phyloP scores from a whole-genome alignment of 2,888 invertebrate species.

The Trichogramma dendrolimi region DNA sequence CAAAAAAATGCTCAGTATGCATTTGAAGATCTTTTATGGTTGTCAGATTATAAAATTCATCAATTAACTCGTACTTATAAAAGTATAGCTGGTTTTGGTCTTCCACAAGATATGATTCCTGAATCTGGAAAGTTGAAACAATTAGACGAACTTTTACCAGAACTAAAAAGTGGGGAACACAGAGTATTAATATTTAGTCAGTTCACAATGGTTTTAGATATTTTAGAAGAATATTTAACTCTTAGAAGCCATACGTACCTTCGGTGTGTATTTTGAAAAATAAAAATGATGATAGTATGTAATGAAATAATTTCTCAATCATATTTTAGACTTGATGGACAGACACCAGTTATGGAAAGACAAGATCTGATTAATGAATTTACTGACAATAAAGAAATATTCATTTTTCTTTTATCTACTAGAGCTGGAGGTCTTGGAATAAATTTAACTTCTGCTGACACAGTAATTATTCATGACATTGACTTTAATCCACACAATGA shows the following conservation, averaged over 20 bases:
- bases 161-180: conserved; percentile 69
- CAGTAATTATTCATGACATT: conserved; percentile 93
- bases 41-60: conserved; percentile 91
- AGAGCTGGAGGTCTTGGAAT: conserved; percentile 94
- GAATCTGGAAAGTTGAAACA: conserved; percentile 83
- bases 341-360: conserved; percentile 79
- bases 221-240: conserved; percentile 83
- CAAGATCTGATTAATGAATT: conserved; percentile 88
- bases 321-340: conserved; percentile 73
- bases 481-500: conserved; percentile 99
- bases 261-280: conserved; percentile 34
- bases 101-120: conserved; percentile 69
- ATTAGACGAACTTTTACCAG: conserved; percentile 73
- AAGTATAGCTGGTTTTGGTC: conserved; percentile 60
- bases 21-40: conserved; percentile 78
- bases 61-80: conserved; percentile 67
- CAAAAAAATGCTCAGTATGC: conserved; percentile 75
- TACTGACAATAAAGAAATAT: conserved; percentile 73
- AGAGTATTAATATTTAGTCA: conserved; percentile 92
- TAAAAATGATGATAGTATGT: background rate
- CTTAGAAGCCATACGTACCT: conserved; percentile 70
- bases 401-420: conserved; percentile 87
- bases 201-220: conserved; percentile 92
- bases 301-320: conserved; percentile 4
- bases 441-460: conserved; percentile 90